Evolutionary conservation across 1,140 invertebrate species (phyloP).

Genomic region (Caenorhabditis inopinata): DNA sequence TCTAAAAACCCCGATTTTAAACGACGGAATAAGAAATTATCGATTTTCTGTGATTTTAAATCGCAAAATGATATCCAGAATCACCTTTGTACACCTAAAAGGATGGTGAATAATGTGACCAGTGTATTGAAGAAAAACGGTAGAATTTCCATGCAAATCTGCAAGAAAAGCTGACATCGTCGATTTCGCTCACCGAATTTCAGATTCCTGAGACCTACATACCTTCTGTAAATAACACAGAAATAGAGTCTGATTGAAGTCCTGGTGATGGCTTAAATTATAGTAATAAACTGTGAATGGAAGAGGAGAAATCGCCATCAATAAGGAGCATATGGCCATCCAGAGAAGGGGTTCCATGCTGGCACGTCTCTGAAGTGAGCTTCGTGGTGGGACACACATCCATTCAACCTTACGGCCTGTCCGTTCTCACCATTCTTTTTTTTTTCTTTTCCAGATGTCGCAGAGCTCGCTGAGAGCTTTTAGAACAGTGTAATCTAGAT

Average conservation of each 20-base stretch:
- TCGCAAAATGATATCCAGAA: too few species aligned
- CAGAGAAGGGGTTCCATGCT: slow-evolving; percentile 49
- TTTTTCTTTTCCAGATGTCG: too few species aligned
- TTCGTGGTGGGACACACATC: too few species aligned
- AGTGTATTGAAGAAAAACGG: slow-evolving; percentile 52
- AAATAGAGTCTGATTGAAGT: slow-evolving; percentile 41
- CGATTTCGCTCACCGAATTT: background rate
- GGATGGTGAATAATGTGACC: slow-evolving; percentile 47
- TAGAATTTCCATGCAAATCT: slow-evolving; percentile 50
- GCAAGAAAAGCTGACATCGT: too few species aligned
- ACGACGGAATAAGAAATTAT: too few species aligned
- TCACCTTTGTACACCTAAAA: slow-evolving; percentile 47
- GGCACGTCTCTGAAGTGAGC: slow-evolving; percentile 39
- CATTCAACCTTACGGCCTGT: too few species aligned
- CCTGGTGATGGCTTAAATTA: slow-evolving; percentile 39
- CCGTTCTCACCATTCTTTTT: background rate
- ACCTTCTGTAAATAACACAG: slow-evolving; percentile 48
- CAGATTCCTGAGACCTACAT: background rate
- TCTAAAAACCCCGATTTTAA: too few species aligned
- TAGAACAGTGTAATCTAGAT: background rate
- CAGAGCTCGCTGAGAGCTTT: background rate
- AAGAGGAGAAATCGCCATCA: slow-evolving; percentile 46
- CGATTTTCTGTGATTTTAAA: too few species aligned
- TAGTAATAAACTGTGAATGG: slow-evolving; percentile 51
- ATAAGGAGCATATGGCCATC: slow-evolving; percentile 49